Conservation (phyloP, 2,113 vertebrate species). For the Microcebus lehilahytsara region DNA sequence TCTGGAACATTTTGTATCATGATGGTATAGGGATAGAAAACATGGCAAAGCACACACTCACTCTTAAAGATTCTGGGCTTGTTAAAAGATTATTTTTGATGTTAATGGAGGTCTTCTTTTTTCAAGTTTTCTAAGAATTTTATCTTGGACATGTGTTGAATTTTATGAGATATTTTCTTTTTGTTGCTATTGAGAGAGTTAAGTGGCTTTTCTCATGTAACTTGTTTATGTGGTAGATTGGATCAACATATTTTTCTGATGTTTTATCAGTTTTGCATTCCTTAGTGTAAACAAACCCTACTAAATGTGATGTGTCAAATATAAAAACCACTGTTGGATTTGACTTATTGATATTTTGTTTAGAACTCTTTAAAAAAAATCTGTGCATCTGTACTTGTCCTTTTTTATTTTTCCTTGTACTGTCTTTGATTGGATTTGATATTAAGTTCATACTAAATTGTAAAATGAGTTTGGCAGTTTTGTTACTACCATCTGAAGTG, state of each 20-base stretch:
- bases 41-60: neutral
- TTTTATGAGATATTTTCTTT: conserved; percentile 32
- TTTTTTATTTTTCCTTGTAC: neutral
- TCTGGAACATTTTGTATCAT: neutral
- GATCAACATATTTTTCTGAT: conserved; percentile 22
- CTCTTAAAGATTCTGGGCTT: neutral
- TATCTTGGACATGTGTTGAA: neutral
- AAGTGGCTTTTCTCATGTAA: neutral
- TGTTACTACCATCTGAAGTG: neutral
- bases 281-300: neutral
- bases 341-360: neutral
- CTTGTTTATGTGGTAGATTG: neutral
- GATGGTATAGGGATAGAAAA: neutral
- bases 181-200: neutral
- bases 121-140: conserved; percentile 32
- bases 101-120: neutral
- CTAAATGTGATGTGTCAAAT: neutral
- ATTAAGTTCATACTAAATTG: neutral
- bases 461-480: conserved; percentile 6
- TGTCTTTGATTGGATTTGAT: neutral
- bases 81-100: neutral
- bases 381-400: neutral
- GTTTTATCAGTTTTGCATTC: neutral
- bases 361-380: conserved; percentile 5
- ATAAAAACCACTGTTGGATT: neutral